phyloP scores from a whole-genome alignment of 2,888 invertebrate species.

The Lingula anatina region DNA sequence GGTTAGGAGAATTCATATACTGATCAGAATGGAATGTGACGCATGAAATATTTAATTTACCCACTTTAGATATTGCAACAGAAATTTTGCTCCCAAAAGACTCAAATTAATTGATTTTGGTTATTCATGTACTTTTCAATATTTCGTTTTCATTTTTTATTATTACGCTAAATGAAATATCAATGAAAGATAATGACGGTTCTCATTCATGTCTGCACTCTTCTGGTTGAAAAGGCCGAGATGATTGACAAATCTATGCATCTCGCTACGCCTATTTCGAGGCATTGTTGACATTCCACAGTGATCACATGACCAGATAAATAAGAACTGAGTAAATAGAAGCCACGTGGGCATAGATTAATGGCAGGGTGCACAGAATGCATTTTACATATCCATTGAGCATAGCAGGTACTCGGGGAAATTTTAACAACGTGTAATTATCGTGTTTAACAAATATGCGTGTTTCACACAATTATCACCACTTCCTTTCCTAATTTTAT shows the following conservation, averaged over 20 bases:
- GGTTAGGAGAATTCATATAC: no score
- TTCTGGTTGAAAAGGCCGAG: background rate
- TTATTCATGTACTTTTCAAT: no score
- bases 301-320: conserved; percentile 17
- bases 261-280: background rate
- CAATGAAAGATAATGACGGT: background rate
- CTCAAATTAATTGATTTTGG: background rate
- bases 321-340: background rate
- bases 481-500: no score
- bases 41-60: no score
- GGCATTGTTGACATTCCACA: conserved; percentile 30
- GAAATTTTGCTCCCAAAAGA: background rate
- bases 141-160: no score
- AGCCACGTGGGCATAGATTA: background rate
- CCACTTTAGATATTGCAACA: background rate
- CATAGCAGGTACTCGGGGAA: no score
- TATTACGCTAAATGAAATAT: background rate
- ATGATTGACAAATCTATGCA: background rate
- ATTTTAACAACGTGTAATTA: no score
- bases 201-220: background rate
- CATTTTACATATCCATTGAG: no score
- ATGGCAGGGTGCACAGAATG: no score
- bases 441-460: no score
- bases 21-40: no score
- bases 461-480: no score